Conservation (phyloP, 2,888 invertebrate species). For the Amblyjoppa proteus region DNA sequence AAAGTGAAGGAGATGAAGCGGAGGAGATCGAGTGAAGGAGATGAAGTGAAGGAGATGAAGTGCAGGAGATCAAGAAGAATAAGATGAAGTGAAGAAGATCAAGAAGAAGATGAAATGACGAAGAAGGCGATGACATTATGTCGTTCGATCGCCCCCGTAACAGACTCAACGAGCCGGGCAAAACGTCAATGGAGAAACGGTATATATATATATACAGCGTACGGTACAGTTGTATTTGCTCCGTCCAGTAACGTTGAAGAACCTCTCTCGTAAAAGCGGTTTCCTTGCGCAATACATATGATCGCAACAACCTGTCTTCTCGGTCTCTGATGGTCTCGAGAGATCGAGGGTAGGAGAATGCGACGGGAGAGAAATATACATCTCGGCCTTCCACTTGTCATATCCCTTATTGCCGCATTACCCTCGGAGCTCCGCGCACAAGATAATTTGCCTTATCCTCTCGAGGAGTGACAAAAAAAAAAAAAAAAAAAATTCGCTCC, state of each 20-base stretch:
- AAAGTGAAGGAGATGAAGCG: not conserved
- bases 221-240: not conserved
- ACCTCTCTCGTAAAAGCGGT: slow-evolving; percentile 34
- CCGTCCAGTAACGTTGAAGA: not conserved
- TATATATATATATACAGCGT: not conserved
- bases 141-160: slow-evolving; percentile 16
- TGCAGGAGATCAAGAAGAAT: not conserved
- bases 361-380: not conserved
- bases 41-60: not conserved
- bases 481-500: not conserved
- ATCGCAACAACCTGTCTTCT: slow-evolving; percentile 49
- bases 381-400: slow-evolving; percentile 2
- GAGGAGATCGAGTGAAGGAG: not conserved
- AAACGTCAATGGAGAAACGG: not conserved
- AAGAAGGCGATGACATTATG: slow-evolving; percentile 25
- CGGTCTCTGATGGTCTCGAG: not conserved
- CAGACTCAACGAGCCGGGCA: not conserved
- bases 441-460: slow-evolving; percentile 28
- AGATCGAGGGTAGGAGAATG: slow-evolving; percentile 1
- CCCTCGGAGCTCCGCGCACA: slow-evolving; percentile 10
- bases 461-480: slow-evolving; percentile 15
- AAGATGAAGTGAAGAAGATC: not conserved
- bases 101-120: not conserved
- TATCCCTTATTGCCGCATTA: slow-evolving; percentile 17
- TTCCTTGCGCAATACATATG: slow-evolving; percentile 39